These are phyloP conservation scores for Bufo gargarizans DNA, from an alignment of 2,113 vertebrate species.

Conservation along the genomic window DNA sequence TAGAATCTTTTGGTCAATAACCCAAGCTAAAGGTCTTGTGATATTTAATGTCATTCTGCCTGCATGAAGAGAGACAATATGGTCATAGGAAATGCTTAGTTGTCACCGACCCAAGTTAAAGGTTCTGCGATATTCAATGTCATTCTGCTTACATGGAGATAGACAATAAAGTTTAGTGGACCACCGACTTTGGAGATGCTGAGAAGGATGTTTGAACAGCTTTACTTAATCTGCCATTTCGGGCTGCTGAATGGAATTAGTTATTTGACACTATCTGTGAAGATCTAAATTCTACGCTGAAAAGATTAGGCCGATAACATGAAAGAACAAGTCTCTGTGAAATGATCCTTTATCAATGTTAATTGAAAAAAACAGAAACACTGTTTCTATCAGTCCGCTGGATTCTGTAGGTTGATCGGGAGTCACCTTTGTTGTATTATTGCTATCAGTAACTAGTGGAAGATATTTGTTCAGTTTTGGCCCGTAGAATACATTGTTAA, in stretches of 20 bases:
- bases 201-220: conserved; percentile 62
- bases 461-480: background rate
- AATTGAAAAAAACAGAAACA: conserved; percentile 37
- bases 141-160: conserved; percentile 5
- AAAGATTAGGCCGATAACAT: conserved; percentile 60
- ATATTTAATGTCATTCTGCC: conserved; percentile 50
- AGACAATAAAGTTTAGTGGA: conserved; percentile 48
- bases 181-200: conserved; percentile 41
- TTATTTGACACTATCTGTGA: conserved; percentile 67
- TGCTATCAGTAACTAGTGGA: background rate
- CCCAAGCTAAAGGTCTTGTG: conserved; percentile 17
- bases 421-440: conserved; percentile 3
- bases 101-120: conserved; percentile 30
- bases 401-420: background rate
- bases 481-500: background rate
- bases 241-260: conserved; percentile 63
- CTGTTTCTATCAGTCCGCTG: background rate
- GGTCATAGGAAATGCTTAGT: background rate
- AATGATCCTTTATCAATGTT: conserved; percentile 54
- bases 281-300: conserved; percentile 53
- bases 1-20: conserved; percentile 31
- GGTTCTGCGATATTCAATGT: conserved; percentile 49
- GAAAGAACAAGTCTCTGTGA: conserved; percentile 55
- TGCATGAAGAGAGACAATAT: conserved; percentile 31
- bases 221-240: conserved; percentile 66